A percentile compares a stretch with the other conserved stretches of the same genome.
Evolutionary conservation across 2,888 invertebrate genomes (phyloP).

Genomic region (Desoria tigrina): DNA sequence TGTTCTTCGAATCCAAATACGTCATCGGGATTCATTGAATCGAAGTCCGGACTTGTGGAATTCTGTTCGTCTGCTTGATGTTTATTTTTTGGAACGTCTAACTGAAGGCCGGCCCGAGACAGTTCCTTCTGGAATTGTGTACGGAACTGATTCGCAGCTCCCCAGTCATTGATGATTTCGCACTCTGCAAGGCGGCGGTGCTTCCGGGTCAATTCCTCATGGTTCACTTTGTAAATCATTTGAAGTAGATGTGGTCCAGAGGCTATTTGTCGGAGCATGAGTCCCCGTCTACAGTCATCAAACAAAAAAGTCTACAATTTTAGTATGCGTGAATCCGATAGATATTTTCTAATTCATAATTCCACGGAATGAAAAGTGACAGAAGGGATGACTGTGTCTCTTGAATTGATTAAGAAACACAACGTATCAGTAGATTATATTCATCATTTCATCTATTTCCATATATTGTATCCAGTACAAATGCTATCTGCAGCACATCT

Average conservation of each 20-base stretch:
- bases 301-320: too few relatives aligned
- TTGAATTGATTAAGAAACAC: too few relatives aligned
- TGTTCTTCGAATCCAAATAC: slow-evolving; percentile 30
- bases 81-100: slow-evolving; percentile 39
- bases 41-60: not conserved
- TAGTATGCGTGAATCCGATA: too few relatives aligned
- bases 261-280: slow-evolving; percentile 68
- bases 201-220: slow-evolving; percentile 53
- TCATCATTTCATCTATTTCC: too few relatives aligned
- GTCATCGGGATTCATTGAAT: too few relatives aligned
- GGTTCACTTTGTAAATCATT: slow-evolving; percentile 66
- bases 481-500: too few relatives aligned
- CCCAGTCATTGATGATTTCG: slow-evolving; percentile 65
- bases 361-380: too few relatives aligned
- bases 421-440: too few relatives aligned
- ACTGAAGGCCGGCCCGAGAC: slow-evolving; percentile 53
- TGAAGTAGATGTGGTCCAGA: slow-evolving; percentile 70
- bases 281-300: slow-evolving; percentile 58
- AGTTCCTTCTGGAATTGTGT: slow-evolving; percentile 64
- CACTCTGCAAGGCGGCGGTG: slow-evolving; percentile 65
- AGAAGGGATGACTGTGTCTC: too few relatives aligned
- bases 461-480: too few relatives aligned
- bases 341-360: too few relatives aligned
- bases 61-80: not conserved
- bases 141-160: slow-evolving; percentile 64